phyloP scores from a whole-genome alignment of 2,888 invertebrate genomes.

The Uropetala carovei region DNA sequence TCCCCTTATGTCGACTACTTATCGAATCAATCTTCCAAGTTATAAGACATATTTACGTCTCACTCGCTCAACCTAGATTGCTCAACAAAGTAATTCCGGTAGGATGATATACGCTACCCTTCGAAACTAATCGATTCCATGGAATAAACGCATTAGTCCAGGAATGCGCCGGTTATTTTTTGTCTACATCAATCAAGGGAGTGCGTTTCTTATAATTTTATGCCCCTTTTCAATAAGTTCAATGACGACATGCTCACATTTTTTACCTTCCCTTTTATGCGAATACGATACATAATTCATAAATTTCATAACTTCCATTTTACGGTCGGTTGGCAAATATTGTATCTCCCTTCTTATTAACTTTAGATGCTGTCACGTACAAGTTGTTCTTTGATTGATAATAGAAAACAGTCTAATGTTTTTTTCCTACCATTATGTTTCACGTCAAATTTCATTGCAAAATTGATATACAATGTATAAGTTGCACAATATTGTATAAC shows the following conservation, averaged over 20 bases:
- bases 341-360: background rate
- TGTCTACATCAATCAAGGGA: conserved; percentile 21
- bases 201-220: background rate
- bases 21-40: conserved; percentile 47
- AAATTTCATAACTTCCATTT: background rate
- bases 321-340: background rate
- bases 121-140: background rate
- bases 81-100: conserved; percentile 39
- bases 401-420: too few species aligned
- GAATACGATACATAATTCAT: background rate
- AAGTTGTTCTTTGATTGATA: background rate
- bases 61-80: conserved; percentile 41
- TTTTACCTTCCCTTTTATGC: background rate
- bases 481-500: too few species aligned
- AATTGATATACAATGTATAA: too few species aligned
- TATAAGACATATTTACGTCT: conserved; percentile 56
- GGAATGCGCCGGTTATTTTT: conserved; percentile 26
- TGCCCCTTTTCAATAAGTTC: background rate
- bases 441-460: too few species aligned
- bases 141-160: conserved; percentile 24
- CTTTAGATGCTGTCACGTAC: background rate
- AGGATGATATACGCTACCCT: conserved; percentile 18
- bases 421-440: too few species aligned
- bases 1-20: background rate
- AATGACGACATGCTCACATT: background rate